These are phyloP conservation scores for Proterorhinus semilunaris DNA, from an alignment of 2,113 vertebrate genomes.

Conservation along the genomic window DNA sequence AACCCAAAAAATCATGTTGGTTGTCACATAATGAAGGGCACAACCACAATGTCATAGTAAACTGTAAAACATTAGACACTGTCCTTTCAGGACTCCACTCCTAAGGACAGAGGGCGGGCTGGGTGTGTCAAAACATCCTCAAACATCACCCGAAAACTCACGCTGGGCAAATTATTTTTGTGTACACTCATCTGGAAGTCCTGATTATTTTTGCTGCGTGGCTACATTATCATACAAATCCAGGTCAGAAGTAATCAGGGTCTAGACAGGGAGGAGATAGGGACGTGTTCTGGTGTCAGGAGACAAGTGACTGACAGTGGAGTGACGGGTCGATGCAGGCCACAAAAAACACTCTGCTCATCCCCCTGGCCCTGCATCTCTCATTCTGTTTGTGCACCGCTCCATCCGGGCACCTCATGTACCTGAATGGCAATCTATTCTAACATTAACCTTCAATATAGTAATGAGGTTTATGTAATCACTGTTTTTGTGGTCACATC, in stretches of 20 bases:
- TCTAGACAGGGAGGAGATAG: conserved; percentile 17
- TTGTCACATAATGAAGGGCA: not conserved
- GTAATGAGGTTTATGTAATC: not conserved
- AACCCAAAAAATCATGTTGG: not conserved
- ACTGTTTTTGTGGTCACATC: not conserved
- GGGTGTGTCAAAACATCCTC: not conserved
- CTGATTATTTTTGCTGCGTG: conserved; percentile 8
- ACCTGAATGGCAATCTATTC: conserved; percentile 3
- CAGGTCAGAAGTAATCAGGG: conserved; percentile 52
- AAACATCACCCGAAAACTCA: conserved; percentile 39
- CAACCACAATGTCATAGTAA: not conserved
- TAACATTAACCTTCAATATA: not conserved
- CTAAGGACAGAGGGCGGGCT: conserved; percentile 4
- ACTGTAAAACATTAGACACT: not conserved
- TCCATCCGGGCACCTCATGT: not conserved
- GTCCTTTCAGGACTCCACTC: not conserved
- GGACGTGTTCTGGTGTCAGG: conserved; percentile 16
- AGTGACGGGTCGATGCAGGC: conserved; percentile 9
- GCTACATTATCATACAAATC: conserved; percentile 42
- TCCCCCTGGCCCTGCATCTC: not conserved
- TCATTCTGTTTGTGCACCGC: not conserved
- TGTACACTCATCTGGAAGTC: conserved; percentile 24
- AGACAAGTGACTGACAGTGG: conserved; percentile 23
- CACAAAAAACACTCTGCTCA: conserved; percentile 1
- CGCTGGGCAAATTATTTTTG: conserved; percentile 25